Conservation (phyloP, 1,140 invertebrate genomes). For the Aphelenchoides fujianensis region DNA sequence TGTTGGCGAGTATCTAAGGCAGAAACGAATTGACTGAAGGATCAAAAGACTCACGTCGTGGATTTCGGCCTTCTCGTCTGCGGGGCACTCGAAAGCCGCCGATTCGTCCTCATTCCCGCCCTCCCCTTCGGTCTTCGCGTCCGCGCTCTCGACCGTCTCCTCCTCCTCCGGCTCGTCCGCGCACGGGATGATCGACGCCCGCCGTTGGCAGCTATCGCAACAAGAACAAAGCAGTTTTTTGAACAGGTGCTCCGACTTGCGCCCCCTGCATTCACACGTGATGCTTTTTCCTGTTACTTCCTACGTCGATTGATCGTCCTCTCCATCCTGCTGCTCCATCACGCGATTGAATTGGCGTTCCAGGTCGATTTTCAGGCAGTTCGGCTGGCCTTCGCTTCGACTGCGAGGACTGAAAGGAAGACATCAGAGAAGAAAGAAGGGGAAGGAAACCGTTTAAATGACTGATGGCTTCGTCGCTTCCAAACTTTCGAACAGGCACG, state of each 20-base stretch:
- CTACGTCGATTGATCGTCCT: slow-evolving; percentile 12
- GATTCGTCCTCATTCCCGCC: slow-evolving; percentile 33
- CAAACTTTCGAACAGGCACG: slow-evolving; percentile 55
- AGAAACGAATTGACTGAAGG: slow-evolving; percentile 1
- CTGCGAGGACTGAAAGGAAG: slow-evolving; percentile 33
- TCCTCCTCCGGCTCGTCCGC: slow-evolving; percentile 35
- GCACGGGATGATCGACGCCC: slow-evolving; percentile 45
- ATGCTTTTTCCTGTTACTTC: slow-evolving; percentile 19
- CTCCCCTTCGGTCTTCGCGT: slow-evolving; percentile 13
- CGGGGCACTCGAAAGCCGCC: slow-evolving; percentile 53
- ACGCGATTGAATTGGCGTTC: slow-evolving; percentile 53
- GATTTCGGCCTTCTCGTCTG: slow-evolving; percentile 56
- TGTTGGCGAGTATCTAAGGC: slow-evolving; percentile 54
- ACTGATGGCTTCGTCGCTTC: slow-evolving; percentile 32
- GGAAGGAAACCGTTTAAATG: slow-evolving; percentile 20
- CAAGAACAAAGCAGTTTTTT: slow-evolving; percentile 57
- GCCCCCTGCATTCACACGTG: slow-evolving; percentile 9
- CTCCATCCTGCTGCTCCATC: slow-evolving; percentile 52
- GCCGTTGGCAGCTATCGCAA: slow-evolving; percentile 57
- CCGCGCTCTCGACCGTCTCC: slow-evolving; percentile 29
- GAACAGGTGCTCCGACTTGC: slow-evolving; percentile 45
- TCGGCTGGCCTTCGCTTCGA: slow-evolving; percentile 43
- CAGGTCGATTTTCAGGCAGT: slow-evolving; percentile 47
- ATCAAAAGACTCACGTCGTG: slow-evolving; percentile 49
- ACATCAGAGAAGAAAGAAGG: neutral